phyloP scores from a whole-genome alignment of 1,140 invertebrate genomes.

The Caerostris extrusa region DNA sequence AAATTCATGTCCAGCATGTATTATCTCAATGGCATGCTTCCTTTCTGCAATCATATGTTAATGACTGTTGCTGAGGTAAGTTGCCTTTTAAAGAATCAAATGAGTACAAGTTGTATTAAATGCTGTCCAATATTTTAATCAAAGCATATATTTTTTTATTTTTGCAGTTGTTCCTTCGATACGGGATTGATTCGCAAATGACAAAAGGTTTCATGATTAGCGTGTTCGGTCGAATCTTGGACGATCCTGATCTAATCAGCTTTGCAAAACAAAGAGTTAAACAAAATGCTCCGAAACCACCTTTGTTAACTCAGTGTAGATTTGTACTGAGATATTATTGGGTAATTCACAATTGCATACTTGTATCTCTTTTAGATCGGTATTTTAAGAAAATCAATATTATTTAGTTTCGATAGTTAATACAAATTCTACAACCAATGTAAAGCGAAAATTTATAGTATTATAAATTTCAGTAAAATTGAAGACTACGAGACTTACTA shows the following conservation, averaged over 20 bases:
- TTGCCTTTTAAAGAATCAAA: not conserved
- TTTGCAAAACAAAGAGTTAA: not conserved
- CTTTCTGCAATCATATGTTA: constrained; percentile 3
- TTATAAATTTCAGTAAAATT: too few relatives aligned
- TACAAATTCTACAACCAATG: too few relatives aligned
- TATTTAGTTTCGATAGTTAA: too few relatives aligned
- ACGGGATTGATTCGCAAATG: not conserved
- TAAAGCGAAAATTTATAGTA: too few relatives aligned
- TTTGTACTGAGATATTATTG: not conserved
- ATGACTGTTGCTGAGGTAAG: constrained; percentile 23
- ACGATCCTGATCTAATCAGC: not conserved
- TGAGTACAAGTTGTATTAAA: not conserved
- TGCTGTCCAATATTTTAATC: too few relatives aligned
- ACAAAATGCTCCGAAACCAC: not conserved
- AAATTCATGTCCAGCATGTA: not conserved
- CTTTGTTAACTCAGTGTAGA: not conserved
- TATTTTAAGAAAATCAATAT: too few relatives aligned
- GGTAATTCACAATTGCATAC: not conserved
- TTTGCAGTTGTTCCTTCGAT: not conserved
- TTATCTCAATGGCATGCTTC: not conserved
- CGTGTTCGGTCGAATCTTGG: not conserved
- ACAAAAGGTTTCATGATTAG: constrained; percentile 55
- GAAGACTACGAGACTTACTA: too few relatives aligned
- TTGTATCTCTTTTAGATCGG: too few relatives aligned
- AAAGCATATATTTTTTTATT: not conserved